Base-by-base conservation (phyloP, 2,888 invertebrate species). In the Parnassius smintheus region DNA sequence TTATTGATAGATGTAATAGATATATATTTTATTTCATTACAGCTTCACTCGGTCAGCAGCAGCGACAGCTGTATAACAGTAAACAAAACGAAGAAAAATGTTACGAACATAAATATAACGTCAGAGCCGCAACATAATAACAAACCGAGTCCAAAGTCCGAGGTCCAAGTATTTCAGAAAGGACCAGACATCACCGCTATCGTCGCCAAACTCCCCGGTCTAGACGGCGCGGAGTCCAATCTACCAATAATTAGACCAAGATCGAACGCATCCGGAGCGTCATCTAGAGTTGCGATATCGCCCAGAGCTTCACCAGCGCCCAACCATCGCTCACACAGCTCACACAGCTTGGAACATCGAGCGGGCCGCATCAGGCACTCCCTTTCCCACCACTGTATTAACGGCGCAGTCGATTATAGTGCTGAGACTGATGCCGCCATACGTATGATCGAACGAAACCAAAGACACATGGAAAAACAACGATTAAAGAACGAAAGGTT, bases 151-250 rank as follows among this genome's bases (percentile, higher is more conserved):
- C 86, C 92, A 56, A 93, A 93, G 65, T 85, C 90, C 8, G 93
- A 94, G 76, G 91, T 93, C 60, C 87, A 94, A 76, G 94, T 96
- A 55, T 96, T 95, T 77, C 96, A 96, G 81, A 95, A 96, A 73
- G 96, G 96, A 0, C 95, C 95, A 44, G 96, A 96, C 75, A 95
- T 96, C 41, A 96, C 96, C 1, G 94, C 96, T 0, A 85, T 96
- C 22, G 94, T 96, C 0, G 94, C 94, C 1, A 94, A 93, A 74
- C 81, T 94, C 46, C 93, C 94, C 0, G 93, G 93, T 3, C 78
- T 94, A 11, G 93, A 93, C 65, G 85, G 86, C 70, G 83, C 72
- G 68, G 93, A 76, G 68, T 69, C 79, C 12, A 85, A 86, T 68
- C 73, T 91, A 66, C 92, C 92, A 0, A 75, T 92, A 56, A 80